These are phyloP conservation scores for Vimba vimba DNA, from an alignment of 2,113 vertebrate genomes.

Conservation along the genomic window DNA sequence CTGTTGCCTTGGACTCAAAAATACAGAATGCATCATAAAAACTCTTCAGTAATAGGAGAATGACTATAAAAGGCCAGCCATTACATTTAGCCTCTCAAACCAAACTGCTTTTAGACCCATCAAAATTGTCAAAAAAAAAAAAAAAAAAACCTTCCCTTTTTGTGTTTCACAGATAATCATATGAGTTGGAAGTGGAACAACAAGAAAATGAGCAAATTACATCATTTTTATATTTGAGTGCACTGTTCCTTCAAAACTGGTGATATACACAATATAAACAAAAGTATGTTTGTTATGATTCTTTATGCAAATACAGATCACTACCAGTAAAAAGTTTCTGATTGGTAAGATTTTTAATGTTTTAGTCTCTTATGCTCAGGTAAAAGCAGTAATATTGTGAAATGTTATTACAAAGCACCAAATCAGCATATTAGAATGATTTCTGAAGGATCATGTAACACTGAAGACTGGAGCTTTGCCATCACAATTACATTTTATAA, in stretches of 20 bases:
- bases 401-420: not conserved
- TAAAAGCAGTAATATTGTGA: not conserved
- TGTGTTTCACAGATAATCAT: not conserved
- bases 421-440: not conserved
- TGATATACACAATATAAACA: not conserved
- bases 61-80: not conserved
- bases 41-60: not conserved
- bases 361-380: not conserved
- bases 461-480: not conserved
- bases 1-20: not conserved
- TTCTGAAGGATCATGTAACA: not conserved
- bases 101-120: not conserved
- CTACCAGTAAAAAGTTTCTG: not conserved
- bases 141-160: not conserved
- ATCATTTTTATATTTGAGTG: not conserved
- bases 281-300: not conserved
- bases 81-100: not conserved
- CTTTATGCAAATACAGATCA: not conserved
- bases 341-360: not conserved
- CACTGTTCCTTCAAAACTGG: not conserved
- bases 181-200: not conserved
- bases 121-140: not conserved
- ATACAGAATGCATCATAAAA: not conserved
- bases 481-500: not conserved
- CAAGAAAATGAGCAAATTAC: not conserved